Conservation (phyloP, 2,888 invertebrate species). For the Ormyrus thymus region DNA sequence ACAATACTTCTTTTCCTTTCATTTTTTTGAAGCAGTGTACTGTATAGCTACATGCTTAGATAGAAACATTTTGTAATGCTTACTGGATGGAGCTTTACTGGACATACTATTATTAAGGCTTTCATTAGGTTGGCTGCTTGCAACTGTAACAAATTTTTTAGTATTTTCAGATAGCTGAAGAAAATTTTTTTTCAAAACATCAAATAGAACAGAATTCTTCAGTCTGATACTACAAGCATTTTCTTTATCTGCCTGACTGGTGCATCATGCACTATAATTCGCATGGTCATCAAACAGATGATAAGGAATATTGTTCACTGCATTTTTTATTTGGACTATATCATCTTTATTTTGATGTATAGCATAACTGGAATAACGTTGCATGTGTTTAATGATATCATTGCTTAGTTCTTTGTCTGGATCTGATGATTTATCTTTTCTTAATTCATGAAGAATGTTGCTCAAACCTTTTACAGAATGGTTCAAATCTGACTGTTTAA, state of each 20-base stretch:
- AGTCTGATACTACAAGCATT: constrained; percentile 32
- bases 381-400: constrained; percentile 41
- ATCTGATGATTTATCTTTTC: constrained; percentile 3
- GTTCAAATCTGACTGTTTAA: too few relatives aligned
- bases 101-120: constrained; percentile 51
- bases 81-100: constrained; percentile 49
- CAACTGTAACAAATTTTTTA: constrained; percentile 44
- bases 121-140: constrained; percentile 53
- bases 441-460: too few relatives aligned
- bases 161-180: constrained; percentile 36
- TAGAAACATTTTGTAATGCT: too few relatives aligned
- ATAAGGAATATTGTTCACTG: constrained; percentile 48
- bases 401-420: constrained; percentile 37
- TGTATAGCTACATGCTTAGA: too few relatives aligned
- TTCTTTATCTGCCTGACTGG: constrained; percentile 34
- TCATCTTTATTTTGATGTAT: constrained; percentile 43
- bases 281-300: constrained; percentile 36
- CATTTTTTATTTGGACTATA: constrained; percentile 11
- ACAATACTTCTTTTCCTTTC: too few relatives aligned
- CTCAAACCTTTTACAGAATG: too few relatives aligned
- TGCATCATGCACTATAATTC: constrained; percentile 44
- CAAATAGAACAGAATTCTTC: constrained; percentile 35
- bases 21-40: too few relatives aligned
- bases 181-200: constrained; percentile 36
- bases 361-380: constrained; percentile 41